These are phyloP conservation scores for Illadopsis cleaveri DNA, from an alignment of 2,113 vertebrate genomes.

Conservation along the genomic window DNA sequence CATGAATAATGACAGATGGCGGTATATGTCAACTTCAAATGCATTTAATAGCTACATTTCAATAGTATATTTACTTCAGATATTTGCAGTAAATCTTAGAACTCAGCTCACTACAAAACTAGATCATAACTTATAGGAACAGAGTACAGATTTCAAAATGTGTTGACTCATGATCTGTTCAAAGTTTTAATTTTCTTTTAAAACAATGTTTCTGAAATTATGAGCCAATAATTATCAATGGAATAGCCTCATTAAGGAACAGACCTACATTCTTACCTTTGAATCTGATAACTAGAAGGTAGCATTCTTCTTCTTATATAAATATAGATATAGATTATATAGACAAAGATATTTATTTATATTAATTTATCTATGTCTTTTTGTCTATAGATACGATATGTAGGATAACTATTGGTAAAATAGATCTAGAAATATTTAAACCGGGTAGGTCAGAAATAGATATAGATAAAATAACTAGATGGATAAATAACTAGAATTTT, in stretches of 20 bases:
- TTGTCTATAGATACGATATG: neutral
- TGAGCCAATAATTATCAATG: neutral
- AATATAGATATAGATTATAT: neutral
- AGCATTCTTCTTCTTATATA: neutral
- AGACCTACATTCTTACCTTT: neutral
- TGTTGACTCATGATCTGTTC: neutral
- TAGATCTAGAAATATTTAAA: neutral
- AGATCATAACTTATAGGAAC: neutral
- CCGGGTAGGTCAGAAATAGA: neutral
- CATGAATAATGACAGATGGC: neutral
- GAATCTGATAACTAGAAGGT: neutral
- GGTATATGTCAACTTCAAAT: neutral
- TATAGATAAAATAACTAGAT: neutral
- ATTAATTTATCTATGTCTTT: neutral
- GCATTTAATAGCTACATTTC: neutral
- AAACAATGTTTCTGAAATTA: neutral
- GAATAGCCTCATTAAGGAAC: neutral
- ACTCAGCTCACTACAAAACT: neutral
- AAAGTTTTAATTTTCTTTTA: neutral
- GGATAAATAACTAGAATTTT: neutral
- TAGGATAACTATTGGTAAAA: neutral
- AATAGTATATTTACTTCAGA: neutral
- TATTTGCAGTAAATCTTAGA: neutral
- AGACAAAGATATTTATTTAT: neutral
- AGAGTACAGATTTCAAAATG: neutral